These are phyloP conservation scores for Sciurus niger DNA, from an alignment of 2,113 vertebrate genomes.

Conservation along the genomic window DNA sequence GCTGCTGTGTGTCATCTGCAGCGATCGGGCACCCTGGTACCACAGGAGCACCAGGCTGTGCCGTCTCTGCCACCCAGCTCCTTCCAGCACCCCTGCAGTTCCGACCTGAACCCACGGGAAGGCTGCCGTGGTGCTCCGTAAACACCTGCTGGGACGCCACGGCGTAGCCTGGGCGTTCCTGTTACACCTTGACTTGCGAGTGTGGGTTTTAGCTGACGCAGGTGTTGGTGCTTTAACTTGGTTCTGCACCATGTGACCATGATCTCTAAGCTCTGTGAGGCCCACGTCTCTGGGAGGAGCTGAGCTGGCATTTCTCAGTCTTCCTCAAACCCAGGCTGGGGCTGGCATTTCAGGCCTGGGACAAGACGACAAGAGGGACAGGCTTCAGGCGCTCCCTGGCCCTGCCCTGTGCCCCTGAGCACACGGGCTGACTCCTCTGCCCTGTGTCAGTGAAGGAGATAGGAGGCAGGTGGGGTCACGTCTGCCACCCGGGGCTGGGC, in stretches of 20 bases:
- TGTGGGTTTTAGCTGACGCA: rapidly evolving
- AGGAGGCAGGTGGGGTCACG: rapidly evolving
- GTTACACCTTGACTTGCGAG: no score
- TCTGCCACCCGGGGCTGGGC: neutral
- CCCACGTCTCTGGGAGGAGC: rapidly evolving
- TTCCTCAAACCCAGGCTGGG: neutral
- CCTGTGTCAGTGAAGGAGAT: rapidly evolving
- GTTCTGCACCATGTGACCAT: neutral
- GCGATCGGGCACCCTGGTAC: rapidly evolving
- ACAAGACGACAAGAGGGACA: no score
- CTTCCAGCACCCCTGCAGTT: neutral
- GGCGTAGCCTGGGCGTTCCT: rapidly evolving
- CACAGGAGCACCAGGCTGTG: neutral
- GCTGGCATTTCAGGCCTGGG: neutral
- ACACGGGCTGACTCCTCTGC: rapidly evolving
- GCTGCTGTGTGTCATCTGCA: rapidly evolving
- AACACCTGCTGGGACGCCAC: neutral
- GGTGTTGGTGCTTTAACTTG: rapidly evolving
- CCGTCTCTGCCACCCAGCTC: neutral
- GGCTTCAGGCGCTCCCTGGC: neutral
- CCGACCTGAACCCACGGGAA: neutral
- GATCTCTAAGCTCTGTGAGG: neutral
- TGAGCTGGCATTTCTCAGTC: neutral
- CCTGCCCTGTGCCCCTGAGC: neutral
- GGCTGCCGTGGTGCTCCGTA: no score